Base-by-base conservation (phyloP, 2,113 vertebrate genomes). In the Myiozetetes cayanensis region DNA sequence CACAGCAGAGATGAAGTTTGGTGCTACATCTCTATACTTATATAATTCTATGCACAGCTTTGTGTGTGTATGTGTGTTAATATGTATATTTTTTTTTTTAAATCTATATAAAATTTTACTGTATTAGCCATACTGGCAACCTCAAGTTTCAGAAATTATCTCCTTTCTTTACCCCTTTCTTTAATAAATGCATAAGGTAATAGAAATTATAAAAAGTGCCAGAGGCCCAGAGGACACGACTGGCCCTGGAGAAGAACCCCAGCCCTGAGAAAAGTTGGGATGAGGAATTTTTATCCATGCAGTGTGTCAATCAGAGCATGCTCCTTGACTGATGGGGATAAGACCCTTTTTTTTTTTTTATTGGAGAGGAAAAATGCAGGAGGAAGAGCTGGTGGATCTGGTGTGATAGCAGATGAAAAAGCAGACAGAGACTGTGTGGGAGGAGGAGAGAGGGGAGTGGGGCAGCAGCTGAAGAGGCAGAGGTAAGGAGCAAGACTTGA, bases 391-490 rank as follows among this genome's bases (percentile, higher is more conserved):
- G 61, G 49, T 56, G 67, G 49, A 17, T 92, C 19, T 88, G 76
- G 78, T 90, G 28, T 95, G 92, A 70, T 90, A 88, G 25, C 41
- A 87, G 88, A 94, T 83, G 95, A 90, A 93, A 94, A 81, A 68
- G 52, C 71, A 78, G 74, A 44, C n/a, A 68, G 76, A 73, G 78
- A 61, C 58, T 50, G n/a, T 50, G 77, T 90, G 88, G 68, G 94
- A 94, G 92, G 88, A 85, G 79, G 75, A 94, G 78, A 90, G 79
- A 84, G 72, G 74, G 92, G 76, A 90, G 43, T 43, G 30, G 85
- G 92, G 63, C 72, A 88, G 4, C 88, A 96, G 90, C 95, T 94
- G 96, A 95, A 84, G 79, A 89, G 71, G 20, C 88, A 88, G 92
- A 96, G 95, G 95, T 95, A 94, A 94, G 95, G 86, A 86, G 43